Percentiles rank a stretch among this genome's conserved stretches.
Evolutionary conservation across 2,113 vertebrate species (phyloP).

Genomic region (Tetraodon nigroviridis): DNA sequence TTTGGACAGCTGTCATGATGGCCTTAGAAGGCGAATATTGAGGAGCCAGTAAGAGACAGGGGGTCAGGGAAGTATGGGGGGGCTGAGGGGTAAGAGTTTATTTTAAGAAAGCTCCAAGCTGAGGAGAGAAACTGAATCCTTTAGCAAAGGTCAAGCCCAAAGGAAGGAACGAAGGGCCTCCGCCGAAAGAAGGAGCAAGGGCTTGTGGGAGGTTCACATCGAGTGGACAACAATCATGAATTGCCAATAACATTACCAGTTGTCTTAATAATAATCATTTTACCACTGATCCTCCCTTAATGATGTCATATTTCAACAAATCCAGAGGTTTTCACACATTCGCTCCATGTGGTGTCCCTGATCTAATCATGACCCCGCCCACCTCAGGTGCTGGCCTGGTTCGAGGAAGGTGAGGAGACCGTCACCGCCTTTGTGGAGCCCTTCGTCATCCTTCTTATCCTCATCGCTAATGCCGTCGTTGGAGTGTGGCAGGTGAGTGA

Average conservation of each 20-base stretch:
- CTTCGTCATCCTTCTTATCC: slow-evolving; percentile 89
- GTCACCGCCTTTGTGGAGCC: slow-evolving; percentile 90
- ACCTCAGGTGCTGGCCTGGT: slow-evolving; percentile 88
- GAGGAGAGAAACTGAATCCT: slow-evolving; percentile 77
- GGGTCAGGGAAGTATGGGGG: slow-evolving; percentile 54
- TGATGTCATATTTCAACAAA: background rate
- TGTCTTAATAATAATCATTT: background rate
- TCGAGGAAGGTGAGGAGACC: slow-evolving; percentile 90
- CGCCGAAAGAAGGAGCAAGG: slow-evolving; percentile 34
- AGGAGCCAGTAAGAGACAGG: slow-evolving; percentile 63
- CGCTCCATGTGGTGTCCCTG: background rate
- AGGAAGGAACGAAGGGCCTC: slow-evolving; percentile 59
- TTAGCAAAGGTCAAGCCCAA: slow-evolving; percentile 75
- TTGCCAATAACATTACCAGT: background rate
- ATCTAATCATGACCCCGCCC: background rate
- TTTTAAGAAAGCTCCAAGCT: slow-evolving; percentile 76
- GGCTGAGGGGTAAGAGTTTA: slow-evolving; percentile 65
- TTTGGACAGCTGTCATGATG: slow-evolving; percentile 74
- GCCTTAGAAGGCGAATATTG: slow-evolving; percentile 80
- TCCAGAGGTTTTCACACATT: background rate
- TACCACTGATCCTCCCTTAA: background rate
- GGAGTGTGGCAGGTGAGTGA: slow-evolving; percentile 89
- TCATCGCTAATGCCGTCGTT: slow-evolving; percentile 88
- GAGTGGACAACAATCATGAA: slow-evolving; percentile 43
- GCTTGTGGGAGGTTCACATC: slow-evolving; percentile 37